These are phyloP conservation scores for Scomberomorus guttatus DNA, from an alignment of 2,797 vertebrate species.

Conservation along the genomic window DNA sequence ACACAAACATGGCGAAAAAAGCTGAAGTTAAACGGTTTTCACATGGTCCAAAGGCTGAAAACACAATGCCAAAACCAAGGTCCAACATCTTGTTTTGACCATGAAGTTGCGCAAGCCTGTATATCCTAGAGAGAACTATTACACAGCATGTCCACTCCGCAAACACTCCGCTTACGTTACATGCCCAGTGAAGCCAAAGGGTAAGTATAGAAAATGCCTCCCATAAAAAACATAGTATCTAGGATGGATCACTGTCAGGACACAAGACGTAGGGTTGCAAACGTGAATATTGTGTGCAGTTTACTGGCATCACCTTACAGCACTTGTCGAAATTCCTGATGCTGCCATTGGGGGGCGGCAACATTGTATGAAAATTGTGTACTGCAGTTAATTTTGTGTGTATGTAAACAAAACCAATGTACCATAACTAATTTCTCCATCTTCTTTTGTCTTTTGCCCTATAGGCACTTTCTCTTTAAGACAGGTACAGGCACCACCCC, in stretches of 20 bases:
- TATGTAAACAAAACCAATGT: slow-evolving; percentile 8
- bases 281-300: neutral
- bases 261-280: neutral
- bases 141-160: too few relatives aligned
- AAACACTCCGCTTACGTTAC: too few relatives aligned
- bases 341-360: neutral
- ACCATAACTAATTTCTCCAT: neutral
- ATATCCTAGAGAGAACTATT: too few relatives aligned
- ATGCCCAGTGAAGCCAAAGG: too few relatives aligned
- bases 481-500: slow-evolving; percentile 99
- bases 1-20: too few relatives aligned
- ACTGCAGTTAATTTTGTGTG: neutral
- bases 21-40: too few relatives aligned
- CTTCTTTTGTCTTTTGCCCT: slow-evolving; percentile 26
- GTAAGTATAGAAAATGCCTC: too few relatives aligned
- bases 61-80: too few relatives aligned
- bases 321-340: neutral
- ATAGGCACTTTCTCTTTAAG: slow-evolving; percentile 99
- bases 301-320: neutral
- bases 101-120: too few relatives aligned
- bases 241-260: neutral
- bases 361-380: neutral
- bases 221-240: too few relatives aligned
- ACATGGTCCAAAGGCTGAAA: too few relatives aligned
- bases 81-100: too few relatives aligned